Conservation (phyloP, 2,113 vertebrate species). For the Excalfactoria chinensis region DNA sequence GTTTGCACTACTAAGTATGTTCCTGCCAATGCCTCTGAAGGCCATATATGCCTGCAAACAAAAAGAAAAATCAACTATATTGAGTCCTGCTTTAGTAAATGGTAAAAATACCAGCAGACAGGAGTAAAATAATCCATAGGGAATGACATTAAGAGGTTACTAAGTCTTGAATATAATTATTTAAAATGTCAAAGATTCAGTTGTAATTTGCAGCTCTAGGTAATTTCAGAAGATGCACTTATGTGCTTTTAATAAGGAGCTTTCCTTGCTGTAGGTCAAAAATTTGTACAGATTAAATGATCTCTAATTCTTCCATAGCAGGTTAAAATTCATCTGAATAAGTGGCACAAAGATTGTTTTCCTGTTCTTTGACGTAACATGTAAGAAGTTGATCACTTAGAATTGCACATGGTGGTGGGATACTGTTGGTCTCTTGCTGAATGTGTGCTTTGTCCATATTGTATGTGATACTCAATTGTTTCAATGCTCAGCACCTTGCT, state of each 20-base stretch:
- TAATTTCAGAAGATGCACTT: not conserved
- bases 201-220: not conserved
- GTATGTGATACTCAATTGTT: not conserved
- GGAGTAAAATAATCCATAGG: constrained; percentile 39
- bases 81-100: not conserved
- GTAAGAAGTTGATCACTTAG: not conserved
- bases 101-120: not conserved
- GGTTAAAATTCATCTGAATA: not conserved
- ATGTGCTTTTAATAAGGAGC: not conserved
- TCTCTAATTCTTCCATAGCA: not conserved
- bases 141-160: constrained; percentile 4
- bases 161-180: not conserved
- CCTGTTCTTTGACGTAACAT: not conserved
- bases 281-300: not conserved
- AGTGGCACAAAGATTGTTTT: not conserved
- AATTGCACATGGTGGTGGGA: not conserved
- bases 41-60: not conserved
- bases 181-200: not conserved
- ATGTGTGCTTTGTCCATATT: not conserved
- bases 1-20: not conserved
- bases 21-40: not conserved
- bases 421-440: not conserved
- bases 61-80: not conserved
- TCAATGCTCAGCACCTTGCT: not conserved
- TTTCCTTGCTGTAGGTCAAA: not conserved